phyloP scores from a whole-genome alignment of 1,140 invertebrate genomes.

The Aphelenchoides avenae region DNA sequence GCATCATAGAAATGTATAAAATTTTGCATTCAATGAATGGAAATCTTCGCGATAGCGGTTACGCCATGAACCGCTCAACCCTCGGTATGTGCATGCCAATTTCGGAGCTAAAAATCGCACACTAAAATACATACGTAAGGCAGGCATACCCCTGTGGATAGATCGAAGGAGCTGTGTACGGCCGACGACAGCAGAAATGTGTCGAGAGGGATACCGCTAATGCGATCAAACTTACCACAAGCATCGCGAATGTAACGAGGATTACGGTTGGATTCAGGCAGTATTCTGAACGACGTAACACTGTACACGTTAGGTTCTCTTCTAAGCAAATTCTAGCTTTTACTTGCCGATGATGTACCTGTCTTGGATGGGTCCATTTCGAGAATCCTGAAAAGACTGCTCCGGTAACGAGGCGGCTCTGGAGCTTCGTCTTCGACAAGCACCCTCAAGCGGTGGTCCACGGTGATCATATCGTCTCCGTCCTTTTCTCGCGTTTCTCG shows the following conservation, averaged over 20 bases:
- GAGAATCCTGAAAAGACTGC: constrained; percentile 1
- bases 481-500: not conserved
- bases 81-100: constrained; percentile 8
- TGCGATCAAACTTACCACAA: constrained; percentile 4
- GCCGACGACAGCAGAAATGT: not conserved
- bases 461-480: constrained; percentile 7
- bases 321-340: not conserved
- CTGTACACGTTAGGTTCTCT: not conserved
- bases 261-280: constrained; percentile 1
- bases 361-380: constrained; percentile 3
- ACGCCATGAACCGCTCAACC: constrained; percentile 9
- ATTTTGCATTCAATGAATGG: not conserved
- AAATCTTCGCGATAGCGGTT: not conserved
- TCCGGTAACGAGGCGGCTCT: not conserved
- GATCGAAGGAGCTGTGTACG: constrained; percentile 3
- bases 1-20: too few species aligned
- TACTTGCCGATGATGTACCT: not conserved
- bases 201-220: not conserved
- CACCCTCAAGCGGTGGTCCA: constrained; percentile 3
- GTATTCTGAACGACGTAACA: constrained; percentile 3
- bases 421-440: not conserved
- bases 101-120: constrained; percentile 1
- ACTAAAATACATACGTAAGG: not conserved
- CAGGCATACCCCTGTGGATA: constrained; percentile 1
- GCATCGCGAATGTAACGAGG: not conserved